Base-by-base conservation (phyloP, 2,113 vertebrate species). In the Neodontobutis hainanensis region DNA sequence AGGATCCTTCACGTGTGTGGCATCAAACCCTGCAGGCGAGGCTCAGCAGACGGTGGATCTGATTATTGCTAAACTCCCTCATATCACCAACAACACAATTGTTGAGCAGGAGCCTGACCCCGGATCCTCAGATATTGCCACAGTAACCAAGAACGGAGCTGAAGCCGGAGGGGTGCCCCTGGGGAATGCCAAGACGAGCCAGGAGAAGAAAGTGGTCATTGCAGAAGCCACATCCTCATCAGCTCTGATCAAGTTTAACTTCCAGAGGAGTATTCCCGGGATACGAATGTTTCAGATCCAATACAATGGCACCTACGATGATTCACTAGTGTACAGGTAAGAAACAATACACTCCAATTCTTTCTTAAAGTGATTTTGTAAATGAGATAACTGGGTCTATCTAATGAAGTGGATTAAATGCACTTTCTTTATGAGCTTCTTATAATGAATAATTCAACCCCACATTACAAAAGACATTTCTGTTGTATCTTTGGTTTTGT, bases 221-320 rank as follows among this genome's bases (percentile, higher is more conserved):
- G 94, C 95, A 0, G 97, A 99, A 87, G 94, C 96, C 32, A 97
- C 96, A 0, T 95, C 97, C 0, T 97, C 96, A 11, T 96, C 96
- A 0, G 97, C 92, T 8, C 87, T 99, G 68, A 93, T 99, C 71
- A 98, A 95, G 86, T 99, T 99, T 78, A 97, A 98, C 91, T 97
- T 99, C 88, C 97, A 98, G 90, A 94, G 96, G 88, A 98, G 95
- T 80, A 98, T 99, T 62, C 97, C 97, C 0, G 97, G 97, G 57
- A 99, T 99, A 80, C 95, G 97, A 77, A 99, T 99, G 97, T 99
- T 99, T 85, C 97, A 99, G 82, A 98, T 99, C 79, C 97, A 99
- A 68, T 99, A 99, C 80, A 99, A 99, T n/a, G 97, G 97, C 75
- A 95, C 93, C 75, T 99, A 98, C 0, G 97, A 99, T 72, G 97